Percentiles rank a stretch among this genome's conserved stretches.
These are phyloP conservation scores for Melolontha melolontha DNA, from an alignment of 2,888 invertebrate species.

Conservation along the genomic window DNA sequence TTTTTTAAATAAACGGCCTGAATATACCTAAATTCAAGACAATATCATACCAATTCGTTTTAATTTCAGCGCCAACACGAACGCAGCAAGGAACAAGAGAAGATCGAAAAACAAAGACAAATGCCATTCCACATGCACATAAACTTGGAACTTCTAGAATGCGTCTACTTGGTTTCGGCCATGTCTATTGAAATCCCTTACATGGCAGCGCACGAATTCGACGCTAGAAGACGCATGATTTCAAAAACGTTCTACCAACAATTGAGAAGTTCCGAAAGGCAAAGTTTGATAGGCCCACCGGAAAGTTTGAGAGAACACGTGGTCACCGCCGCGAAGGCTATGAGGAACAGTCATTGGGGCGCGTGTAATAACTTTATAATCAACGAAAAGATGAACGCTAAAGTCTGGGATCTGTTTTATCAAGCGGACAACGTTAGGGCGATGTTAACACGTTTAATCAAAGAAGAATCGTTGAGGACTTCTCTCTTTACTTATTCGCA, in stretches of 20 bases:
- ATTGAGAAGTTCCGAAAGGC: slow-evolving; percentile 53
- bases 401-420: slow-evolving; percentile 96
- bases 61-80: slow-evolving; percentile 86
- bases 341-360: slow-evolving; percentile 98
- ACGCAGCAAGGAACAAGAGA: slow-evolving; percentile 97
- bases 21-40: neutral
- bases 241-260: slow-evolving; percentile 99
- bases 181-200: slow-evolving; percentile 99
- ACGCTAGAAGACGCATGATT: slow-evolving; percentile 95
- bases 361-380: slow-evolving; percentile 95
- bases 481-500: slow-evolving; percentile 98
- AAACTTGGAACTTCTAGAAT: slow-evolving; percentile 96
- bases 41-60: neutral
- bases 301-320: slow-evolving; percentile 99
- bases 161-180: slow-evolving; percentile 98
- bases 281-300: slow-evolving; percentile 80
- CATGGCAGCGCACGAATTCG: slow-evolving; percentile 99
- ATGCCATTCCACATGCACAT: slow-evolving; percentile 99
- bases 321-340: slow-evolving; percentile 97
- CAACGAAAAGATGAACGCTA: slow-evolving; percentile 99
- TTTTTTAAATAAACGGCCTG: too few species aligned
- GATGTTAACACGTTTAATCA: slow-evolving; percentile 94
- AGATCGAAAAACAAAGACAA: slow-evolving; percentile 96
- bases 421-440: slow-evolving; percentile 88
- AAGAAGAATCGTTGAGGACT: slow-evolving; percentile 95